Conservation (phyloP, 2,888 invertebrate genomes). For the Teleiodes luculella region DNA sequence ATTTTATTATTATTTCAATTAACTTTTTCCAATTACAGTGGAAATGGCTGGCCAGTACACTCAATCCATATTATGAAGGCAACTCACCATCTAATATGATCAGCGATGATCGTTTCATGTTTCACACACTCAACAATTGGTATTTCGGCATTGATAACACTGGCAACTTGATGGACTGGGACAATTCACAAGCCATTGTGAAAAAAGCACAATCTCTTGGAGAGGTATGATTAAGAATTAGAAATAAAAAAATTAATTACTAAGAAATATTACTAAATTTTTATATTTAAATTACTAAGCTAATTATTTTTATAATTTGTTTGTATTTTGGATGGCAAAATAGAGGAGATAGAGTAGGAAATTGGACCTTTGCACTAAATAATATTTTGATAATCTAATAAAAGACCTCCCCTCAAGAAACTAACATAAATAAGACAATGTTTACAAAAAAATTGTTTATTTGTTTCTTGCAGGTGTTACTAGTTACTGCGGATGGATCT, state of each 20-base stretch:
- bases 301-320: too few relatives aligned
- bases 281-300: too few relatives aligned
- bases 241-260: too few relatives aligned
- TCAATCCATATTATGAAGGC: slow-evolving; percentile 96
- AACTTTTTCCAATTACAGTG: slow-evolving; percentile 79
- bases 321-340: too few relatives aligned
- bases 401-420: too few relatives aligned
- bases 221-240: slow-evolving; percentile 49
- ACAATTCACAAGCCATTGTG: slow-evolving; percentile 83
- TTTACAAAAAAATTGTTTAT: too few relatives aligned
- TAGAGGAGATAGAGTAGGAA: too few relatives aligned
- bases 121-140: slow-evolving; percentile 88
- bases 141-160: slow-evolving; percentile 91
- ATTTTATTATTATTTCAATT: too few relatives aligned
- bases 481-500: slow-evolving; percentile 96
- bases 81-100: slow-evolving; percentile 85
- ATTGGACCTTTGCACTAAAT: too few relatives aligned
- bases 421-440: too few relatives aligned
- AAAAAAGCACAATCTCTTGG: slow-evolving; percentile 66
- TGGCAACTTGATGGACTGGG: slow-evolving; percentile 87
- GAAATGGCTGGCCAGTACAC: slow-evolving; percentile 91
- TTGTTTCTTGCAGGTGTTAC: slow-evolving; percentile 65
- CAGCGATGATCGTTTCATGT: slow-evolving; percentile 91
- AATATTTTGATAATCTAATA: too few relatives aligned
- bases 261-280: too few relatives aligned